These are phyloP conservation scores for Cheilosia vernalis DNA, from an alignment of 2,888 invertebrate species.

Conservation along the genomic window DNA sequence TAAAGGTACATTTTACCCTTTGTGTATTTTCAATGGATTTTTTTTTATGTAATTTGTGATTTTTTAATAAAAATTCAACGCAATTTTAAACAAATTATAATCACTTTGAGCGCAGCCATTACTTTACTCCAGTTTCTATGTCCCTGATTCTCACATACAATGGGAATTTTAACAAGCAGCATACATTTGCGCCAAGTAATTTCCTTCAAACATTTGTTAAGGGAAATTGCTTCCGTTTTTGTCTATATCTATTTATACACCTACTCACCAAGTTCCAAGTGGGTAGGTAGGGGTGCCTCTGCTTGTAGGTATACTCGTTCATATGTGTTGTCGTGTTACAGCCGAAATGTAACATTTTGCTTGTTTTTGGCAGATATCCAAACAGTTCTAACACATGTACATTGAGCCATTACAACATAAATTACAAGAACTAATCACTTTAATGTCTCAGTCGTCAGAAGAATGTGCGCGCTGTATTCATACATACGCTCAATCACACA, in stretches of 20 bases:
- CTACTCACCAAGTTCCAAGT: not conserved
- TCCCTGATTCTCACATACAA: no score
- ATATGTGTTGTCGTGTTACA: conserved; percentile 34
- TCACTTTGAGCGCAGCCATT: no score
- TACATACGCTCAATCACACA: not conserved
- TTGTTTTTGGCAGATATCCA: conserved; percentile 41
- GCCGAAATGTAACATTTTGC: conserved; percentile 24
- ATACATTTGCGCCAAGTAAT: conserved; percentile 2
- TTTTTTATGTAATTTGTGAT: no score
- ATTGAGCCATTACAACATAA: conserved; percentile 40
- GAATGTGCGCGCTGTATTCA: not conserved
- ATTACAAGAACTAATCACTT: conserved; percentile 58
- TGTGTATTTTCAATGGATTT: no score
- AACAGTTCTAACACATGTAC: conserved; percentile 23
- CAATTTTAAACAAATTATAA: no score
- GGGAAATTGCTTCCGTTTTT: conserved; percentile 48
- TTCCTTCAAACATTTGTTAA: conserved; percentile 26
- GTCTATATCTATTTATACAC: not conserved
- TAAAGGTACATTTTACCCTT: no score
- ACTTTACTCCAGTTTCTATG: no score
- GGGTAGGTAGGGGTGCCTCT: not conserved
- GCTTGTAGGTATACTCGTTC: conserved; percentile 21
- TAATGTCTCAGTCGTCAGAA: conserved; percentile 31
- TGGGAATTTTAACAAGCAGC: no score
- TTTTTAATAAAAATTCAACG: no score